Percentiles rank a stretch among this genome's conserved stretches.
phyloP scores from a whole-genome alignment of 1,140 invertebrate species.

The Branchinecta lindahli region DNA sequence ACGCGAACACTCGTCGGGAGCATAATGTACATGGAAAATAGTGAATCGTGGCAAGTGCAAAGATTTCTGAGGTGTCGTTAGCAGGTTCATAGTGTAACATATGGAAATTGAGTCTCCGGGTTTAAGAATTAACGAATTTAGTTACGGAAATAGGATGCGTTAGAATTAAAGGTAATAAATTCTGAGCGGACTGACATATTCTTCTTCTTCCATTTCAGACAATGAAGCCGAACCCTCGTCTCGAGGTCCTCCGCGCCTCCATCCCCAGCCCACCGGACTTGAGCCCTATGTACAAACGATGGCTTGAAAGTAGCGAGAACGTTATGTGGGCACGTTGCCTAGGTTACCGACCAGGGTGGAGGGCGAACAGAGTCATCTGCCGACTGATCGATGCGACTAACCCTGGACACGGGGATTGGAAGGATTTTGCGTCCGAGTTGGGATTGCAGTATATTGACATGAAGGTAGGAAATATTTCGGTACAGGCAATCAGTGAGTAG shows the following conservation, averaged over 20 bases:
- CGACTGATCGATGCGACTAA: not conserved
- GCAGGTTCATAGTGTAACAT: too few species aligned
- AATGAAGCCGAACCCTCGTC: not conserved
- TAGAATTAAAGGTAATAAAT: too few species aligned
- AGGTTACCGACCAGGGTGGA: not conserved
- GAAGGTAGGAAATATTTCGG: not conserved
- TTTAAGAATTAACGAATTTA: too few species aligned
- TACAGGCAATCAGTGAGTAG: too few species aligned
- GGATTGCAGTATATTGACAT: not conserved
- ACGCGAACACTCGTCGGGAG: too few species aligned
- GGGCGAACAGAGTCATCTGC: not conserved
- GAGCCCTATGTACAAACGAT: not conserved
- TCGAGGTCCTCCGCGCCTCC: not conserved
- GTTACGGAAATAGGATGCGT: too few species aligned
- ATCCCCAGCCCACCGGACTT: not conserved
- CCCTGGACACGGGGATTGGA: slow-evolving; percentile 5
- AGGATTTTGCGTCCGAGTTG: not conserved
- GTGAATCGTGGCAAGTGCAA: too few species aligned
- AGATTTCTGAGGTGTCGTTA: too few species aligned
- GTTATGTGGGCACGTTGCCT: not conserved
- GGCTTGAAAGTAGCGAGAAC: not conserved
- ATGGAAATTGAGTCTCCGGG: too few species aligned
- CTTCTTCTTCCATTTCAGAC: not conserved
- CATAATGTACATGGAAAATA: too few species aligned
- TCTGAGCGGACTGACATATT: not conserved